phyloP scores from a whole-genome alignment of 1,140 invertebrate species.

The Tetranychus urticae region DNA sequence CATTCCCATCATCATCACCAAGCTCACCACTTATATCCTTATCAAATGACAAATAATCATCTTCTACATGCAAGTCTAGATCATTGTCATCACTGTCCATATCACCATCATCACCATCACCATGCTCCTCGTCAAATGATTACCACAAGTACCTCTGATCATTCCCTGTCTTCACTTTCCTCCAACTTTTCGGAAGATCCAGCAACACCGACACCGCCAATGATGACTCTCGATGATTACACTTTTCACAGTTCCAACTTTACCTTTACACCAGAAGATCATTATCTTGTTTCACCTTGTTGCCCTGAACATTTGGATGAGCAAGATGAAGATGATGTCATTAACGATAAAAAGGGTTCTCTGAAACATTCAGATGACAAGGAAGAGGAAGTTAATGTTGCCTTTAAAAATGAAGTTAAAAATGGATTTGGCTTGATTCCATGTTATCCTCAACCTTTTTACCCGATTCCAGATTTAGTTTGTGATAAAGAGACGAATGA shows the following conservation, averaged over 20 bases:
- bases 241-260: not conserved
- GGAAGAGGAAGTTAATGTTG: too few relatives aligned
- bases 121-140: not conserved
- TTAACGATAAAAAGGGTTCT: too few relatives aligned
- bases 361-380: too few relatives aligned
- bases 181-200: not conserved
- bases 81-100: too few relatives aligned
- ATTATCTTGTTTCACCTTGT: too few relatives aligned
- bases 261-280: too few relatives aligned
- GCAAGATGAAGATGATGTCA: too few relatives aligned
- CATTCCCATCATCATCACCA: not conserved
- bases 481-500: not conserved
- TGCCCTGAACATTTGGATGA: too few relatives aligned
- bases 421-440: too few relatives aligned
- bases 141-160: conserved; percentile 3
- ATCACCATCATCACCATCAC: too few relatives aligned
- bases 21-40: not conserved
- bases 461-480: not conserved
- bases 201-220: not conserved
- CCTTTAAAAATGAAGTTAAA: too few relatives aligned
- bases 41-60: not conserved
- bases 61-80: too few relatives aligned
- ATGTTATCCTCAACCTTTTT: not conserved
- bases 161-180: conserved; percentile 2
- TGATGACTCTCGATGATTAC: not conserved